Base-by-base conservation (phyloP, 2,113 vertebrate genomes). In the Rallus limicola region DNA sequence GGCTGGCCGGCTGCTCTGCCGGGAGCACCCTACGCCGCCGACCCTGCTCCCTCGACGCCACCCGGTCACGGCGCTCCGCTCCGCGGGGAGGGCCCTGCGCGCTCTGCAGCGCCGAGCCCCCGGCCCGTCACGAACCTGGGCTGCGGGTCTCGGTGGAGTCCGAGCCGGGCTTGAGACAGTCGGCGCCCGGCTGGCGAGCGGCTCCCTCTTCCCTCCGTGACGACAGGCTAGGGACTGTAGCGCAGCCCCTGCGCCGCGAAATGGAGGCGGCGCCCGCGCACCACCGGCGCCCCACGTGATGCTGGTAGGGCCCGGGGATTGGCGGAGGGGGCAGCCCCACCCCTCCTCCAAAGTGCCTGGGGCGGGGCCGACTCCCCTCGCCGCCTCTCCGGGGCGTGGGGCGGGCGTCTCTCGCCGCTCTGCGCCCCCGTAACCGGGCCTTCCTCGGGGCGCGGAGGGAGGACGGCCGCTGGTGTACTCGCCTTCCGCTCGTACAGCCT, bases 221-320 rank as follows among this genome's bases (percentile, higher is more conserved):
- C 16, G 24, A 11, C 24, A 17, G 5, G 3, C 12, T 80, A 33
- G 13, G 11, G 33, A 97, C 86, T 97, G 94, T 42, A 38, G 53
- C 36, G 69, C 48, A 40, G 31, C 14, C 3, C 13, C 94, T 36
- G 62, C 58, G 11, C 40, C 53, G 91, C 85, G 34, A 97, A 94
- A 97, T 94, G 95, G 93, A 92, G 80, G 58, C 65, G 62, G 62
- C 36, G 2, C 62, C 62, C 12, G 26, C 38, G 60, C 76, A 42
- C 76, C 91, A 86, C 48, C 19, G 1, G 28, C 21, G 28, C 14
- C 24, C 62, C 76, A 11, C 74, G 82, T 94, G 90, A 93, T 10
- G 20, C 25, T 3, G 6, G 9, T 13, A 25, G 31, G 7, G 81
- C 40, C 53, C 69, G 4, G 17, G 42, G 9, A 91, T 96, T 89